Evolutionary conservation across 2,888 invertebrate species (phyloP).

Genomic region (Lypha dubia): DNA sequence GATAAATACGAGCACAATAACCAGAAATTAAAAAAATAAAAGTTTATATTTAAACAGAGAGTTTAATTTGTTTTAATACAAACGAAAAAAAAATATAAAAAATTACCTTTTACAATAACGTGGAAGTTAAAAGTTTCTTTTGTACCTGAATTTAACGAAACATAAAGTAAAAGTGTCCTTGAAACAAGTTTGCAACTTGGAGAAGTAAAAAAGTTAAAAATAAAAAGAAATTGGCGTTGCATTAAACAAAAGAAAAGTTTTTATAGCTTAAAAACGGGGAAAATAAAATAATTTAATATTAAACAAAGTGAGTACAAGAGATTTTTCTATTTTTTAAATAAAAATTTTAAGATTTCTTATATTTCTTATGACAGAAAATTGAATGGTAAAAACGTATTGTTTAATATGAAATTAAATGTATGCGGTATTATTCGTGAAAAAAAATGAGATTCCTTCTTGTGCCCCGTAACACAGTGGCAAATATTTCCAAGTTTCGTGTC

Average conservation of each 20-base stretch:
- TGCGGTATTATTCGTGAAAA: too few species aligned
- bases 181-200: constrained; percentile 37
- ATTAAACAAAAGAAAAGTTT: neutral
- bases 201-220: neutral
- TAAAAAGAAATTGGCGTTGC: constrained; percentile 12
- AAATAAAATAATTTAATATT: neutral
- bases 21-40: constrained; percentile 19
- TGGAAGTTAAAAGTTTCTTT: constrained; percentile 20
- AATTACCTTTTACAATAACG: constrained; percentile 5
- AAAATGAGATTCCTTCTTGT: too few species aligned
- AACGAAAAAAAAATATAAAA: too few species aligned
- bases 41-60: constrained; percentile 40
- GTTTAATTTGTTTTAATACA: constrained; percentile 25
- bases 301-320: too few species aligned
- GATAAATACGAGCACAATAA: too few species aligned
- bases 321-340: too few species aligned
- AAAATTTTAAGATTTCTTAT: too few species aligned
- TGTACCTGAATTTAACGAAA: constrained; percentile 1
- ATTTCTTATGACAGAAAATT: too few species aligned
- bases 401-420: too few species aligned
- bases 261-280: neutral
- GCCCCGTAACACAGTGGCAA: too few species aligned
- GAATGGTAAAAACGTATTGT: too few species aligned
- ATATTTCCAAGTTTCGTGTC: too few species aligned
- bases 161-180: constrained; percentile 71